phyloP scores from a whole-genome alignment of 2,113 vertebrate species.

The Gobius niger region DNA sequence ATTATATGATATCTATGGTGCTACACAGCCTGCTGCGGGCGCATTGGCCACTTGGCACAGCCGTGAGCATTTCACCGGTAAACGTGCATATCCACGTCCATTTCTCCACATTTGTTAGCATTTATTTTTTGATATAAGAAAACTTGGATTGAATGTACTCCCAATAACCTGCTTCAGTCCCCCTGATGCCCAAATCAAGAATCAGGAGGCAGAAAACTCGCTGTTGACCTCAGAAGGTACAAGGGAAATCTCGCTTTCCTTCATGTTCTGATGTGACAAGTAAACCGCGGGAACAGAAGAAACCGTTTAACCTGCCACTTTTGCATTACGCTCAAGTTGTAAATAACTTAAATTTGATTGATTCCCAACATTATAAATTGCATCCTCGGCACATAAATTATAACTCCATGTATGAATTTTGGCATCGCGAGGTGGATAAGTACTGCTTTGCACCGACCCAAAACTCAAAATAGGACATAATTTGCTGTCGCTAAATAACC shows the following conservation, averaged over 20 bases:
- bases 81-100: too few relatives aligned
- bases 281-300: conserved; percentile 13
- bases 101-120: too few relatives aligned
- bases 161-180: too few relatives aligned
- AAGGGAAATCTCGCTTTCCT: neutral
- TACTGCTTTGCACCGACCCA: conserved; percentile 20
- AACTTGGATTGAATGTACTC: too few relatives aligned
- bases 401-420: conserved; percentile 13
- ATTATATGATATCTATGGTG: too few relatives aligned
- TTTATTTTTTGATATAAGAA: too few relatives aligned
- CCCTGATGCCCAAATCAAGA: too few relatives aligned
- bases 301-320: conserved; percentile 8
- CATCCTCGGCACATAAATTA: conserved; percentile 10
- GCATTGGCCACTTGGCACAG: too few relatives aligned
- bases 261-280: neutral
- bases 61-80: too few relatives aligned
- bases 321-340: conserved; percentile 13
- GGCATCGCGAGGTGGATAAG: conserved; percentile 33
- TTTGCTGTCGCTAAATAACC: conserved; percentile 47
- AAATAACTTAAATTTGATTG: neutral
- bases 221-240: neutral
- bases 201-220: neutral
- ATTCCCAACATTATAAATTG: conserved; percentile 19
- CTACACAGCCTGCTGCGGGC: too few relatives aligned
- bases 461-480: conserved; percentile 45